Percentiles rank a stretch among this genome's conserved stretches.
These are phyloP conservation scores for Paracanthobrama guichenoti DNA, from an alignment of 2,113 vertebrate species.

Conservation along the genomic window DNA sequence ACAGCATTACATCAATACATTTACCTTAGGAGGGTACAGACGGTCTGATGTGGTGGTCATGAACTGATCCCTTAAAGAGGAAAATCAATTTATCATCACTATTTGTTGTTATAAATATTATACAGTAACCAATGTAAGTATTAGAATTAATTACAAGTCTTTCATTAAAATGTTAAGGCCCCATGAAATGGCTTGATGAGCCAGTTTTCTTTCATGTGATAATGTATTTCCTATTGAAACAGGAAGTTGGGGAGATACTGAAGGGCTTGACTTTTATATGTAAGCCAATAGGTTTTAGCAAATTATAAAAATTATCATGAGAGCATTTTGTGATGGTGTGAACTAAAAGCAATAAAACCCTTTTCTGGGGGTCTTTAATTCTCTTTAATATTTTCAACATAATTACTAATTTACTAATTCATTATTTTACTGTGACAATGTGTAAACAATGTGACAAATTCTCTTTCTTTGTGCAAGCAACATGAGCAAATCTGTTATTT, in stretches of 20 bases:
- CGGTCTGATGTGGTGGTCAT: constrained; percentile 30
- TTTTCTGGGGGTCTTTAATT: background rate
- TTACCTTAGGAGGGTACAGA: constrained; percentile 44
- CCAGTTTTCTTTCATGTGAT: background rate
- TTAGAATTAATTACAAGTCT: no score
- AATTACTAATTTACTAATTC: no score
- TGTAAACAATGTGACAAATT: no score
- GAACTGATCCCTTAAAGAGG: constrained; percentile 38
- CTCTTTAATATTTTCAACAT: no score
- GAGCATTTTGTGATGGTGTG: background rate
- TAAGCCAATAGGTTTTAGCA: background rate
- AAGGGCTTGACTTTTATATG: background rate
- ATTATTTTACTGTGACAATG: background rate
- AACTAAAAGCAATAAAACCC: background rate
- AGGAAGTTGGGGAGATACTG: background rate
- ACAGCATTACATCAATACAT: background rate
- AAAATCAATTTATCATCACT: background rate
- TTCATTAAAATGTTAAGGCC: background rate
- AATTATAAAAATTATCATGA: background rate
- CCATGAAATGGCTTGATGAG: background rate
- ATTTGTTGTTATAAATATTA: background rate
- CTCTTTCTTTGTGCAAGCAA: background rate
- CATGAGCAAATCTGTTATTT: background rate
- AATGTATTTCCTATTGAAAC: background rate
- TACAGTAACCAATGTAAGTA: background rate